Conservation (phyloP, 2,888 invertebrate genomes). For the Caenorhabditis sinica region DNA sequence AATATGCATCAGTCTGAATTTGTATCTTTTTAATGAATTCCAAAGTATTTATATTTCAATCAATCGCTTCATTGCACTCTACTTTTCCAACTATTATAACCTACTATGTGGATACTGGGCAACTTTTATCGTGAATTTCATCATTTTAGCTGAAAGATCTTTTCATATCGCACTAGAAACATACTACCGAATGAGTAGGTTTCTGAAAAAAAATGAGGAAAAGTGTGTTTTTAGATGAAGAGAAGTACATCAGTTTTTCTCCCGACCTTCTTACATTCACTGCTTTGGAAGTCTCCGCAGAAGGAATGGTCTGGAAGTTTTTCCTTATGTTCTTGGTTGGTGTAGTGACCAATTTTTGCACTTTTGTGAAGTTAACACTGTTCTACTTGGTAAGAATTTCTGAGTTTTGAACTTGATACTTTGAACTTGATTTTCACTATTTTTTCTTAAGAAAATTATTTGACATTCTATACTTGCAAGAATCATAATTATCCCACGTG, state of each 20-base stretch:
- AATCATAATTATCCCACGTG: neutral
- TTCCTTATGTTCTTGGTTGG: constrained; percentile 19
- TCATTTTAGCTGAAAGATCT: neutral
- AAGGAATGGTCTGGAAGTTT: constrained; percentile 18
- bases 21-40: constrained; percentile 46
- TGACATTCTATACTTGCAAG: neutral
- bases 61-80: constrained; percentile 42
- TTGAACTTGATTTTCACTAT: neutral
- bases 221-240: neutral
- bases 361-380: constrained; percentile 22
- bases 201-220: too few species aligned
- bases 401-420: neutral
- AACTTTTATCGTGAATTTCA: constrained; percentile 6
- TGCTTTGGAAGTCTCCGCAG: constrained; percentile 19
- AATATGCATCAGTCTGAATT: constrained; percentile 37
- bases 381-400: constrained; percentile 41
- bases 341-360: constrained; percentile 15
- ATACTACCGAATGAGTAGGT: constrained; percentile 18
- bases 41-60: constrained; percentile 55
- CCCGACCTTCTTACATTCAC: constrained; percentile 31
- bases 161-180: constrained; percentile 29
- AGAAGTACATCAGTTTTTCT: constrained; percentile 31
- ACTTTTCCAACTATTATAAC: constrained; percentile 24
- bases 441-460: neutral
- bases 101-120: constrained; percentile 15